phyloP scores from a whole-genome alignment of 2,797 vertebrate genomes.

The Neomorphus geoffroyi region DNA sequence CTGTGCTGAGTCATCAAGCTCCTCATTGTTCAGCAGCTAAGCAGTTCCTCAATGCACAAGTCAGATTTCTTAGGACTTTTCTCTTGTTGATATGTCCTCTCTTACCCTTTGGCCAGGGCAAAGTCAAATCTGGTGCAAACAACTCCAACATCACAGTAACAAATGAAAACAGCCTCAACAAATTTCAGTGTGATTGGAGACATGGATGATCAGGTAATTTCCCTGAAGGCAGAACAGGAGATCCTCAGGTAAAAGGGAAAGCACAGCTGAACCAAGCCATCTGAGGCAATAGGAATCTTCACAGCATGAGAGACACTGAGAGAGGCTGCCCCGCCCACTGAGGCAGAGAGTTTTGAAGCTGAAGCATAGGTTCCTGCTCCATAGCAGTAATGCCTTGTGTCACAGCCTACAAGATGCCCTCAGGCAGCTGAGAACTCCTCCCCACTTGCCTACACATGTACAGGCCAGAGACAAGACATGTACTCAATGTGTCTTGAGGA shows the following conservation, averaged over 20 bases:
- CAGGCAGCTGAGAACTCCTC: not conserved
- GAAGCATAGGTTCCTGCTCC: not conserved
- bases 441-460: not conserved
- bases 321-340: not conserved
- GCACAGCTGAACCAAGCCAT: not conserved
- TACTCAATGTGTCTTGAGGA: too few relatives aligned
- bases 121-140: not conserved
- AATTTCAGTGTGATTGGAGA: not conserved
- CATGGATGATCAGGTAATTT: fast-evolving
- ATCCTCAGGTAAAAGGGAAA: not conserved
- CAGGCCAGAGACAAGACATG: not conserved
- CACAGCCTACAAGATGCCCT: not conserved
- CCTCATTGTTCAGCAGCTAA: not conserved
- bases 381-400: not conserved
- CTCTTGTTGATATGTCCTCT: not conserved
- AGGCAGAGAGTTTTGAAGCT: not conserved
- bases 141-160: not conserved
- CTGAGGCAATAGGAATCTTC: not conserved
- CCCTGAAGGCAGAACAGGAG: not conserved
- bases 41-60: fast-evolving
- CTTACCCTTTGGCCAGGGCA: not conserved
- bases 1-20: not conserved
- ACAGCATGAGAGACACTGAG: not conserved
- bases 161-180: not conserved
- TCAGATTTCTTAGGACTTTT: not conserved